These are phyloP conservation scores for Casuarius casuarius DNA, from an alignment of 2,113 vertebrate species.

Conservation along the genomic window DNA sequence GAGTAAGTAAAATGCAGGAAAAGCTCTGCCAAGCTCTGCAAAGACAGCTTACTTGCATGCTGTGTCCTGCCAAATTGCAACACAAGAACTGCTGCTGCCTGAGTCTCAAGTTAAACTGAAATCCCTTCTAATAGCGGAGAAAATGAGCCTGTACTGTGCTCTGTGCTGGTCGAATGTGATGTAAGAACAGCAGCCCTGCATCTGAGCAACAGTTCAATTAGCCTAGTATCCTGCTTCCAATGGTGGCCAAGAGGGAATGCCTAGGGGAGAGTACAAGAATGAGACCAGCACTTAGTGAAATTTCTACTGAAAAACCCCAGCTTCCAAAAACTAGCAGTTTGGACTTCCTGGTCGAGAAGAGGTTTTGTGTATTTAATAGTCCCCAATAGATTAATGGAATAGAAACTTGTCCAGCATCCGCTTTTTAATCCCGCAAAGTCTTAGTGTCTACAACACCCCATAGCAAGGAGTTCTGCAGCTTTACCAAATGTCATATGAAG, in stretches of 20 bases:
- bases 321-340: background rate
- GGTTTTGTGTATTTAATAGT: background rate
- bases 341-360: background rate
- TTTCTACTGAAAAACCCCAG: background rate
- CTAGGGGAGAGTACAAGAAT: rapidly evolving
- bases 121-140: background rate
- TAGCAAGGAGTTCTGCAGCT: background rate
- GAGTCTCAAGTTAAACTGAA: background rate
- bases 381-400: background rate
- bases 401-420: background rate
- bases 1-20: background rate
- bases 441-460: background rate
- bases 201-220: background rate
- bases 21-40: background rate
- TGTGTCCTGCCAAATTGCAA: background rate
- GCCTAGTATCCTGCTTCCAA: background rate
- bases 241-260: background rate
- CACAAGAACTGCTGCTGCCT: background rate
- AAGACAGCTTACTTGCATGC: background rate
- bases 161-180: background rate
- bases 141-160: background rate
- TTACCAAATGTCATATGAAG: background rate
- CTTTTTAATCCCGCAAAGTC: background rate
- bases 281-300: background rate
- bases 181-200: background rate